phyloP scores from a whole-genome alignment of 2,113 vertebrate species.

The Aegithalos caudatus region DNA sequence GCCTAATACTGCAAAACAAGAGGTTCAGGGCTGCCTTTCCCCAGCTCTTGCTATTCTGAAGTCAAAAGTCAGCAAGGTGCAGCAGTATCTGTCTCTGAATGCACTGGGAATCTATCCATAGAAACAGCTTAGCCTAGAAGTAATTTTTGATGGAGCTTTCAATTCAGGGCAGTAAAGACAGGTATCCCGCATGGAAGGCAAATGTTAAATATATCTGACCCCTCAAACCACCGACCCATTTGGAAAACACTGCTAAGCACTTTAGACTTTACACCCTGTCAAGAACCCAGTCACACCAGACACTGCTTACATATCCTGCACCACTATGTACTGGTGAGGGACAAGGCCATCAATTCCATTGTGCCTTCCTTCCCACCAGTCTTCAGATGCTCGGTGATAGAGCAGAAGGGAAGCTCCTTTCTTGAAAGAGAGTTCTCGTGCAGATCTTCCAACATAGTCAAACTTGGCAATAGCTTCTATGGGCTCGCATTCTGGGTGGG shows the following conservation, averaged over 20 bases:
- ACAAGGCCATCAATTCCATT: constrained; percentile 96
- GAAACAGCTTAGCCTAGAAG: background rate
- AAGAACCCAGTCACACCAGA: background rate
- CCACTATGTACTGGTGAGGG: constrained; percentile 98
- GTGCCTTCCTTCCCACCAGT: constrained; percentile 99
- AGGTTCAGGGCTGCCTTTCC: background rate
- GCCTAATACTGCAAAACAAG: background rate
- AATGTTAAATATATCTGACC: background rate
- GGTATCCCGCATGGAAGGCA: background rate
- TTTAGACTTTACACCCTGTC: background rate
- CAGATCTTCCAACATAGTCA: constrained; percentile 93
- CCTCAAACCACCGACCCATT: background rate
- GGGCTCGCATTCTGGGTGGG: constrained; percentile 87
- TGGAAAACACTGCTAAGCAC: background rate
- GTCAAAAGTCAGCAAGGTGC: background rate
- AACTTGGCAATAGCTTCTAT: constrained; percentile 99
- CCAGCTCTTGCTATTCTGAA: background rate
- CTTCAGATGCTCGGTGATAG: constrained; percentile 93
- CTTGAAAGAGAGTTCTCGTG: constrained; percentile 95
- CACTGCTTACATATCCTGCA: constrained; percentile 94
- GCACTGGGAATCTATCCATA: background rate
- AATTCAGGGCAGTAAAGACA: background rate
- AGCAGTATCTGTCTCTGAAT: background rate
- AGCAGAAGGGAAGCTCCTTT: constrained; percentile 96
- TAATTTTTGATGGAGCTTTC: background rate